Evolutionary conservation across 2,888 invertebrate genomes (phyloP), one percentile per base, ranked within the genome.

Genomic region (Prenolepis imparis): DNA sequence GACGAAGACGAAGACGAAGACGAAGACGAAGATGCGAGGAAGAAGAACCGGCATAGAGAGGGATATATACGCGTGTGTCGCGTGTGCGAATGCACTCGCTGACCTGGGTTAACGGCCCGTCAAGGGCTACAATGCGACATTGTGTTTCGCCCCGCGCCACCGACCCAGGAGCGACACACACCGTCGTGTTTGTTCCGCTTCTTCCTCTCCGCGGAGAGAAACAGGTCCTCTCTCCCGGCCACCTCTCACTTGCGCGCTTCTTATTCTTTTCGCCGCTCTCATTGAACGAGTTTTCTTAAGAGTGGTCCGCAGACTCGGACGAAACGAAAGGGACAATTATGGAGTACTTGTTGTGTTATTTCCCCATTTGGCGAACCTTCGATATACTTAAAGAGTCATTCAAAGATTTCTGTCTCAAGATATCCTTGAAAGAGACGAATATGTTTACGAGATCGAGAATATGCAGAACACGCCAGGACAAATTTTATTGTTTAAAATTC

Each of bases 101-200:
- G 92, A 93, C 93, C 93, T 92, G 90, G 92, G 92, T 92, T 93
- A 93, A 93, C 92, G 92, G 90, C 93, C 92, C 90, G 87, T 87
- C 89, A 84, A 83, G 87, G 89, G 85, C 88, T 88, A 91, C 92
- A 90, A 92, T 91, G 91, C 90, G 91, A 92, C 91, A 89, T 92
- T 93, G 91, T 93, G 91, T 93, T 91, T 90, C 87, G 90, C 87
- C 89, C 84, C 90, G 87, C 92, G 89, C 90, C 88, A 90, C 84
- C 87, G 28, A 21, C 75, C 36, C 36, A 21, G 68, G 59, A 44
- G 86, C 83, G 86, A 44, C 70, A 64, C 55, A 52, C 36, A 28
- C 81, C 81, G 64, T 64, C 75, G 48, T 63, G 44, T 57, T 55
- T 61, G 84, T 84, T 84, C 74, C 57, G 59, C 82, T 61, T 61